Evolutionary conservation across 2,888 invertebrate species (phyloP), one percentile per base, ranked within the genome.

Genomic region (Molanna angustata): DNA sequence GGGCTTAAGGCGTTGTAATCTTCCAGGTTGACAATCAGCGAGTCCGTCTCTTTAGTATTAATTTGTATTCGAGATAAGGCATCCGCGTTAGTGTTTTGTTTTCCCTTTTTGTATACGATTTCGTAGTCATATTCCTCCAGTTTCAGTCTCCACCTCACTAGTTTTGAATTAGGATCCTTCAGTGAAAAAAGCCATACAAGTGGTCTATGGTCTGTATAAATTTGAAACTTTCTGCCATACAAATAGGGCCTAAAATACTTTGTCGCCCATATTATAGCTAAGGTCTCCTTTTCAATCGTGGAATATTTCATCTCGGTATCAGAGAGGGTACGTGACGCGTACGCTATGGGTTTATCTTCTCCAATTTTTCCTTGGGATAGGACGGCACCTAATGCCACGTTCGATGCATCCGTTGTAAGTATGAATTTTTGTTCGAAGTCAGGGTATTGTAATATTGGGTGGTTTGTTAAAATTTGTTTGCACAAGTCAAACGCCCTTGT

Each of bases 391-490:
- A 41, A 6, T 16, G 41, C 41, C 6, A 19, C 6, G 16, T 41
- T 41, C 4, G 16, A 16, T 9, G 16, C 18, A 18, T 41, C 41
- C 4, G 41, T 41, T 7, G 41, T 41, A 6, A 41, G 16, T 14
- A 11, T 16, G 16, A 41, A 41, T 41, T 9, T 9, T 41, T 41
- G 6, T 19, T 9, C 7, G 18, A 41, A 41, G 7, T 41, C 41
- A 19, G 41, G 41, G 16, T 41, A 41, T 41, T 41, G 18, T 18
- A 41, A 20, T 11, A 41, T 41, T 4, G 41, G 7, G 9, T 41
- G 4, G 13, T 41, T 17, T 11, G 41, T 41, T 13, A 41, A 18
- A 14, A 7, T 17, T 4, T 18, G 18, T 41, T 17, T 41, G 7
- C 9, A 6, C 9, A 19, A 16, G 4, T 41, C 41, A 20, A 41